Conservation (phyloP, 2,113 vertebrate genomes). For the Brachyistius frenatus region DNA sequence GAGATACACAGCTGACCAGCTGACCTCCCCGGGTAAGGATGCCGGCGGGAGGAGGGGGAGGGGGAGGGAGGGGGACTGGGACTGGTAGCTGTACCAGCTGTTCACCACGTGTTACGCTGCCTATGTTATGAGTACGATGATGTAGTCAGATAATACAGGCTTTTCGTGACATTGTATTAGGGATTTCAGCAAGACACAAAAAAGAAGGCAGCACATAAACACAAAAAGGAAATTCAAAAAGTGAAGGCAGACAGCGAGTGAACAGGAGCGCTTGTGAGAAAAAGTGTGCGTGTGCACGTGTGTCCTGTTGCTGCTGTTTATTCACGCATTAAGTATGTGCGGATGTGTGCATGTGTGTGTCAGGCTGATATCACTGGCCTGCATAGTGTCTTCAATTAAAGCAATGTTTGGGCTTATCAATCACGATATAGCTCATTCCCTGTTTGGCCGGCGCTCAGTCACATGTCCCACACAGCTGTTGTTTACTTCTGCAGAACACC, state of each 20-base stretch:
- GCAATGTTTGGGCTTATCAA: conserved; percentile 73
- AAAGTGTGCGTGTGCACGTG: background rate
- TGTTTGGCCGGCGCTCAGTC: conserved; percentile 46
- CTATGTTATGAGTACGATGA: conserved; percentile 67
- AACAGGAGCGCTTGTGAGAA: background rate
- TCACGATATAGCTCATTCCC: conserved; percentile 70
- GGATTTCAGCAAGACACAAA: conserved; percentile 34
- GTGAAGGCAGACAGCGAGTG: background rate
- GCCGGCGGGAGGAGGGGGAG: conserved; percentile 34
- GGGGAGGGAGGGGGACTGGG: conserved; percentile 33
- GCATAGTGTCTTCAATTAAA: conserved; percentile 69
- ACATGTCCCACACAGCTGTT: conserved; percentile 69
- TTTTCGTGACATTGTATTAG: conserved; percentile 62
- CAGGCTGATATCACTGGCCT: conserved; percentile 46
- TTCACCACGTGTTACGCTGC: conserved; percentile 59
- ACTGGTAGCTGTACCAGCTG: conserved; percentile 75
- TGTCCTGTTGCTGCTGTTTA: background rate
- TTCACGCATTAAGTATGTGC: conserved; percentile 20
- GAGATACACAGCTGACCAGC: conserved; percentile 62
- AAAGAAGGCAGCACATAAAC: background rate
- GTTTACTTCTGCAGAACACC: conserved; percentile 35
- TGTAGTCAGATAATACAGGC: conserved; percentile 55
- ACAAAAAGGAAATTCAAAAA: background rate
- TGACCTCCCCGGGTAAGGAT: conserved; percentile 66
- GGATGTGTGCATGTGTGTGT: conserved; percentile 19